Conservation (phyloP, 2,113 vertebrate genomes). For the Petrocephalus zakoni region DNA sequence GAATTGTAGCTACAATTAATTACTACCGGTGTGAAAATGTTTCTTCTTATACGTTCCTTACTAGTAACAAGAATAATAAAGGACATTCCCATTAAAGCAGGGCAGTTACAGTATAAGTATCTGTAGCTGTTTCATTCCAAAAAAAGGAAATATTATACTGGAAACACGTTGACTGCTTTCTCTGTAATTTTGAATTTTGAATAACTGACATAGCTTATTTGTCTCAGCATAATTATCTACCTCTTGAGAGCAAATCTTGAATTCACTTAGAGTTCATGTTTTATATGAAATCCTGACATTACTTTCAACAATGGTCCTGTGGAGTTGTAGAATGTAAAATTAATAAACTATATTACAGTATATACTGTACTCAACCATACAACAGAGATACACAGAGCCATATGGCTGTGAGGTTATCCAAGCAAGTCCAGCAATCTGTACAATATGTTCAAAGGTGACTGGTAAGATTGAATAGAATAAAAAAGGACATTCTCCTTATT, state of each 20-base stretch:
- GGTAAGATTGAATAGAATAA: background rate
- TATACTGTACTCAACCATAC: background rate
- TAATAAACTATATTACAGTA: background rate
- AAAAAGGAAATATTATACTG: background rate
- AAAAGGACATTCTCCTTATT: background rate
- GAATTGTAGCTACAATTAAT: too few species aligned
- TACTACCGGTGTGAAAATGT: too few species aligned
- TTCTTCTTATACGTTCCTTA: background rate
- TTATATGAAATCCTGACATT: background rate
- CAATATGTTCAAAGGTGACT: conserved; percentile 6
- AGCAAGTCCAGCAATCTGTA: background rate
- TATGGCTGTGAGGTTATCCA: background rate
- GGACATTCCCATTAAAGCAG: background rate
- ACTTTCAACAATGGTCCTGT: background rate
- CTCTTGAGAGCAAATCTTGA: background rate
- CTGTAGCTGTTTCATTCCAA: background rate
- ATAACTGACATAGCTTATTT: background rate
- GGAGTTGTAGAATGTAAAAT: background rate
- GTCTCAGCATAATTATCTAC: background rate
- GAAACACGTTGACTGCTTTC: background rate
- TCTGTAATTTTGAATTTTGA: background rate
- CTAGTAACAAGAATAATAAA: background rate
- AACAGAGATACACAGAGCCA: background rate
- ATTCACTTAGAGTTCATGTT: background rate
- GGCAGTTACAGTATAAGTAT: background rate